Evolutionary conservation across 2,888 invertebrate genomes (phyloP).

Genomic region (Chloromyia formosa): DNA sequence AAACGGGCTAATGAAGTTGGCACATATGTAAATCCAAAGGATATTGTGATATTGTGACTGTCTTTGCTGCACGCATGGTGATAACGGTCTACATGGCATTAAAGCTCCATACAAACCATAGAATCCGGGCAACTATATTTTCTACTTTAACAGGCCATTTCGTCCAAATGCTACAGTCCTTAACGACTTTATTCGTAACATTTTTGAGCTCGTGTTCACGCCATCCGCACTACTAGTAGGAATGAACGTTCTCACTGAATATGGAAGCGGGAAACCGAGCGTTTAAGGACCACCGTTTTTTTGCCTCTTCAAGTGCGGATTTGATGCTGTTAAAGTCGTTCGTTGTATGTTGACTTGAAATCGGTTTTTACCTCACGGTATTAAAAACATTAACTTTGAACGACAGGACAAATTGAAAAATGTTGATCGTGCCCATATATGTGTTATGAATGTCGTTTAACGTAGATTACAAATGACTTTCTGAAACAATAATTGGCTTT

Average conservation of each 20-base stretch:
- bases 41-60: conserved; percentile 4
- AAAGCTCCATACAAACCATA: conserved; percentile 8
- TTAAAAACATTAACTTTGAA: not conserved
- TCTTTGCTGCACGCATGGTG: conserved; percentile 22
- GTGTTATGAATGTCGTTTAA: not conserved
- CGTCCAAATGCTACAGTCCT: conserved; percentile 34
- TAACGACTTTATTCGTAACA: conserved; percentile 21
- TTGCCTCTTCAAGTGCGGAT: not conserved
- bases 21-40: conserved; percentile 17
- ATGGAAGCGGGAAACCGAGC: conserved; percentile 14
- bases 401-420: not conserved
- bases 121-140: conserved; percentile 25
- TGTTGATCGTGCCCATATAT: not conserved
- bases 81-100: conserved; percentile 27
- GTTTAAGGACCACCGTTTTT: conserved; percentile 25
- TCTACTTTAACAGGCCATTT: conserved; percentile 33
- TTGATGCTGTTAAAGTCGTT: conserved; percentile 11
- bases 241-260: not conserved
- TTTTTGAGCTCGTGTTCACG: not conserved
- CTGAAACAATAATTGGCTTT: too few species aligned
- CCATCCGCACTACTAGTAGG: not conserved
- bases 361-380: not conserved
- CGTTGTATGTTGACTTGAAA: not conserved
- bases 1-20: conserved; percentile 24
- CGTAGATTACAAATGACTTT: too few species aligned